Evolutionary conservation across 2,113 vertebrate genomes (phyloP).

Genomic region (Engraulis encrasicolus): DNA sequence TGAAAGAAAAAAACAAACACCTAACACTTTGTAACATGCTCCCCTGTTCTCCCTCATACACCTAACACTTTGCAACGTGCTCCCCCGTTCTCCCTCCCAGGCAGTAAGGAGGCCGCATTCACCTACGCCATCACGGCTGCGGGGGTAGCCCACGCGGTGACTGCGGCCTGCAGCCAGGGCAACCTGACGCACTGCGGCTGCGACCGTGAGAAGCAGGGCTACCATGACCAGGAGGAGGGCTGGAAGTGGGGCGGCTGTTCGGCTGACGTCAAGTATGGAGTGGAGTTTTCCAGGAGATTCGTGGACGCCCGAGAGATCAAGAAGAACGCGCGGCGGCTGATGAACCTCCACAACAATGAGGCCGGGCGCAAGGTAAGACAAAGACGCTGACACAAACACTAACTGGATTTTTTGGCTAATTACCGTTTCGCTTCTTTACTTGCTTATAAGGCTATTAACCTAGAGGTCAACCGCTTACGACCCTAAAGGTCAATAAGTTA

Average conservation of each 20-base stretch:
- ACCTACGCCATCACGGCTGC: slow-evolving; percentile 97
- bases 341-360: slow-evolving; percentile 99
- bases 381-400: not conserved
- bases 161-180: slow-evolving; percentile 94
- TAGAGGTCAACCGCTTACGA: too few relatives aligned
- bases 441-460: too few relatives aligned
- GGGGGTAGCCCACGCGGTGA: slow-evolving; percentile 93
- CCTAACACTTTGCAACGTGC: not conserved
- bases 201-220: slow-evolving; percentile 97
- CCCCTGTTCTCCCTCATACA: too few relatives aligned
- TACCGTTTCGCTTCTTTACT: too few relatives aligned
- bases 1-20: not conserved
- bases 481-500: too few relatives aligned
- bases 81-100: slow-evolving; percentile 71
- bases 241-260: slow-evolving; percentile 99
- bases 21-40: not conserved
- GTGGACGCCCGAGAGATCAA: slow-evolving; percentile 97
- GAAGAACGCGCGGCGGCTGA: slow-evolving; percentile 94
- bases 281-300: slow-evolving; percentile 96
- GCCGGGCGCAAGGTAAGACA: slow-evolving; percentile 92
- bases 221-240: slow-evolving; percentile 94
- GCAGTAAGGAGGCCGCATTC: slow-evolving; percentile 96
- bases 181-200: slow-evolving; percentile 98
- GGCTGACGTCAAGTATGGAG: slow-evolving; percentile 93
- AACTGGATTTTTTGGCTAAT: not conserved